phyloP scores from a whole-genome alignment of 37 sponge, comb jelly and placozoan genomes.

The Theonella swinhoei region DNA sequence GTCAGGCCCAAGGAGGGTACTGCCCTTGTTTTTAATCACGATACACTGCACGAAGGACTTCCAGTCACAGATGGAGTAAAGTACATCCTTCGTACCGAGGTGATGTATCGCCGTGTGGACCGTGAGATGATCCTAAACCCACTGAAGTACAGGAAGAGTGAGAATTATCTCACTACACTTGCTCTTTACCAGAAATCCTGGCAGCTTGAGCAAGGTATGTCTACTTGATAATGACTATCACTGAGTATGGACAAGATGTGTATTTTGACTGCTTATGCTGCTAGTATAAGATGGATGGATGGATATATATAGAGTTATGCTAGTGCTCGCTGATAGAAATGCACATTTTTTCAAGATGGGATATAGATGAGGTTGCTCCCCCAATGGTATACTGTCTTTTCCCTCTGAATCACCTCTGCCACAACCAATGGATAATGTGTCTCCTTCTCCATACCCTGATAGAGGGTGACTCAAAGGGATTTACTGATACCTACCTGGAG shows the following conservation, averaged over 20 bases:
- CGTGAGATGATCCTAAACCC: slow-evolving; percentile 44
- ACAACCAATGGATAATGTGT: too few species aligned
- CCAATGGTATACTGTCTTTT: too few species aligned
- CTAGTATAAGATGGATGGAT: too few species aligned
- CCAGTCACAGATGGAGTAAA: slow-evolving; percentile 33
- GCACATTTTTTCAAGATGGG: too few species aligned
- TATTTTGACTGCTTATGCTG: too few species aligned
- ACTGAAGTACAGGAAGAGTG: neutral
- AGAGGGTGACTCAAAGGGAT: slow-evolving; percentile 38
- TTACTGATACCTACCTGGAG: slow-evolving; percentile 46
- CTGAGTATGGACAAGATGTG: too few species aligned
- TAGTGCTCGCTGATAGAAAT: too few species aligned
- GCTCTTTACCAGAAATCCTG: slow-evolving; percentile 38
- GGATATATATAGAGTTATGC: too few species aligned
- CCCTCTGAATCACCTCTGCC: too few species aligned
- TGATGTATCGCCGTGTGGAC: slow-evolving; percentile 60
- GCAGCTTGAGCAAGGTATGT: slow-evolving; percentile 21
- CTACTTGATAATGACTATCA: neutral
- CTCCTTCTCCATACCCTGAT: too few species aligned
- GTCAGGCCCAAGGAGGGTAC: slow-evolving; percentile 29
- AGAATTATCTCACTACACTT: slow-evolving; percentile 31
- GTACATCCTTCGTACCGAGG: slow-evolving; percentile 50
- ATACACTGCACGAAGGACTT: slow-evolving; percentile 41
- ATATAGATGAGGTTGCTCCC: too few species aligned
- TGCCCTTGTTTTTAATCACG: slow-evolving; percentile 50